phyloP scores from a whole-genome alignment of 2,888 invertebrate species.

The Melanophora roralis region DNA sequence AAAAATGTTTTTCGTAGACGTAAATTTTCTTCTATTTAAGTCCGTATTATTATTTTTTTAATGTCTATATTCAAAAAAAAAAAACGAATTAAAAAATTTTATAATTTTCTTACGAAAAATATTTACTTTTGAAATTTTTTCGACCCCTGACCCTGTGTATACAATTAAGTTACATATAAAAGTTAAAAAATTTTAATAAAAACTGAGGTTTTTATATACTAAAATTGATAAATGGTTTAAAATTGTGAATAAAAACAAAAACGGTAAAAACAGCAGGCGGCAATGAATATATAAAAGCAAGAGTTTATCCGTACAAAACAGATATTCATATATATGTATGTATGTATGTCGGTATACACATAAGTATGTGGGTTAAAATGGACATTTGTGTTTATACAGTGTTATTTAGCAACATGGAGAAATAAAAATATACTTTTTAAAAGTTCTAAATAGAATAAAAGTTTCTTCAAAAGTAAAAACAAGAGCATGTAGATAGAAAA shows the following conservation, averaged over 20 bases:
- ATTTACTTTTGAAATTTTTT: not conserved
- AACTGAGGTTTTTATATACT: conserved; percentile 62
- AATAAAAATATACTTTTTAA: conserved; percentile 58
- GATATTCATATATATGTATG: no score
- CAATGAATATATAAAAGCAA: conserved; percentile 62
- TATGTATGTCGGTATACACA: no score
- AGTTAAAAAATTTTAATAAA: conserved; percentile 54
- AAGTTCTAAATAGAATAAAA: conserved; percentile 21
- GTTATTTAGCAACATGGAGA: conserved; percentile 47
- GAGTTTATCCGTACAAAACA: no score
- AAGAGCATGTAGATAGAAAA: conserved; percentile 10
- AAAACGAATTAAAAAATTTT: no score
- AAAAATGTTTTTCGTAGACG: no score
- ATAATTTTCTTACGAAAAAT: no score
- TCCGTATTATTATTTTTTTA: no score
- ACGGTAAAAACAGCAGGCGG: conserved; percentile 70
- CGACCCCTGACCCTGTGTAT: conserved; percentile 45
- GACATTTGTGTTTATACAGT: conserved; percentile 19
- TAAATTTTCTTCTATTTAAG: no score
- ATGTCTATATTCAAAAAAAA: no score
- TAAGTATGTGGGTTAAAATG: no score
- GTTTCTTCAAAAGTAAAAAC: conserved; percentile 21
- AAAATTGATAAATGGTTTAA: conserved; percentile 75
- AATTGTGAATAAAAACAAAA: conserved; percentile 69
- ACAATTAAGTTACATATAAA: conserved; percentile 53